A percentile compares a stretch with the other conserved stretches of the same genome.
Evolutionary conservation across 1,140 invertebrate species (phyloP).

Genomic region (Grapholita molesta): DNA sequence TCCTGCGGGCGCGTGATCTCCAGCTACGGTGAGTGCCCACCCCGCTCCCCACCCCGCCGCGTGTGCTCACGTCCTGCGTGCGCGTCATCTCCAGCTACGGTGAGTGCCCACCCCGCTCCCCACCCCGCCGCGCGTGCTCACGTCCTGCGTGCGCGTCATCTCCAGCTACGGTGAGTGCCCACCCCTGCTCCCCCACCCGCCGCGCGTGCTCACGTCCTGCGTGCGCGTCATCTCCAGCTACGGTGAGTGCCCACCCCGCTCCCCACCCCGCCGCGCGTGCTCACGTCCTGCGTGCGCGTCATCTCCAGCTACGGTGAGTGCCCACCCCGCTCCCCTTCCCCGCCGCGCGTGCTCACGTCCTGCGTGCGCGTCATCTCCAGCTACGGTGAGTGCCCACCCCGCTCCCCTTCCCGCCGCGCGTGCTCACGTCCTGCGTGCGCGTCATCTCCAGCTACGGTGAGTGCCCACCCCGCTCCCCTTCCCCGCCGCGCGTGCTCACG

Average conservation of each 20-base stretch:
- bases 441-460: constrained; percentile 91
- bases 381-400: constrained; percentile 47
- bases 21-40: constrained; percentile 83
- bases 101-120: no score
- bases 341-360: constrained; percentile 53
- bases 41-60: constrained; percentile 37
- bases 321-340: no score
- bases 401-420: constrained; percentile 37
- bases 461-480: no score
- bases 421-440: constrained; percentile 78
- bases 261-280: constrained; percentile 36
- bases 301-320: constrained; percentile 89
- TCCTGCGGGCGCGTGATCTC: constrained; percentile 96
- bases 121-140: constrained; percentile 93
- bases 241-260: constrained; percentile 50
- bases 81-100: constrained; percentile 89
- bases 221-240: constrained; percentile 47
- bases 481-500: constrained; percentile 75
- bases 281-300: constrained; percentile 81
- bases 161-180: constrained; percentile 85
- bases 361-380: constrained; percentile 47
- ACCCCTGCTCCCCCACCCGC: constrained; percentile 91
- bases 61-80: constrained; percentile 77
- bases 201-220: no score
- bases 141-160: constrained; percentile 95